Conservation (phyloP, 2,888 invertebrate genomes). For the Nomada fucata region DNA sequence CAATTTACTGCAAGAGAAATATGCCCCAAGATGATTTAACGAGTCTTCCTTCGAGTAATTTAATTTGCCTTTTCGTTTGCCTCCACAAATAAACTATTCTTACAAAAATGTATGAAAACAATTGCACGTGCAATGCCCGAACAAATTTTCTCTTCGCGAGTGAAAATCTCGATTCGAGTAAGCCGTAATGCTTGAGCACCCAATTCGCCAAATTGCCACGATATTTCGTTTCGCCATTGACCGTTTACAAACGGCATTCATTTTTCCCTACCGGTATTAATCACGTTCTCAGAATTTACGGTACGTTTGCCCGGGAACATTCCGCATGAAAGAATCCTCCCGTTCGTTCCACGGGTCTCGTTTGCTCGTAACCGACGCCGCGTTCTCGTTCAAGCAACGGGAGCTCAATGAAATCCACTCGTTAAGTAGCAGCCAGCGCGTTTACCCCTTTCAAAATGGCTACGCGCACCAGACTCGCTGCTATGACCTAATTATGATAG, state of each 20-base stretch:
- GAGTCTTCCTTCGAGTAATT: background rate
- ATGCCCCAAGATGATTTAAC: background rate
- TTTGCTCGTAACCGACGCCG: conserved; percentile 15
- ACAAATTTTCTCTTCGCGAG: too few species aligned
- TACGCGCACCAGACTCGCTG: conserved; percentile 53
- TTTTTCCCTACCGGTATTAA: background rate
- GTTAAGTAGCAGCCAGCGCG: conserved; percentile 22
- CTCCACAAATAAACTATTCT: too few species aligned
- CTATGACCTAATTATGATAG: conserved; percentile 77
- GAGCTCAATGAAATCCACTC: conserved; percentile 23
- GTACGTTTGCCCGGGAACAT: background rate
- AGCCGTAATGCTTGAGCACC: too few species aligned
- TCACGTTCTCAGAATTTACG: background rate
- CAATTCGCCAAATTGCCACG: too few species aligned
- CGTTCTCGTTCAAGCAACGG: conserved; percentile 17
- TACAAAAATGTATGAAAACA: too few species aligned
- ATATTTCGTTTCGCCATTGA: too few species aligned
- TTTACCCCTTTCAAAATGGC: conserved; percentile 58
- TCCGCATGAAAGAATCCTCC: background rate
- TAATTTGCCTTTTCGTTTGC: background rate
- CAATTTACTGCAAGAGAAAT: conserved; percentile 2
- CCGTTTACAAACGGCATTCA: background rate
- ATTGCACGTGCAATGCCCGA: too few species aligned
- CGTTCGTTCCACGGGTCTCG: background rate
- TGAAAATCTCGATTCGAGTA: too few species aligned